Base-by-base conservation (phyloP, 2,797 vertebrate species). In the Arctocebus calabarensis region DNA sequence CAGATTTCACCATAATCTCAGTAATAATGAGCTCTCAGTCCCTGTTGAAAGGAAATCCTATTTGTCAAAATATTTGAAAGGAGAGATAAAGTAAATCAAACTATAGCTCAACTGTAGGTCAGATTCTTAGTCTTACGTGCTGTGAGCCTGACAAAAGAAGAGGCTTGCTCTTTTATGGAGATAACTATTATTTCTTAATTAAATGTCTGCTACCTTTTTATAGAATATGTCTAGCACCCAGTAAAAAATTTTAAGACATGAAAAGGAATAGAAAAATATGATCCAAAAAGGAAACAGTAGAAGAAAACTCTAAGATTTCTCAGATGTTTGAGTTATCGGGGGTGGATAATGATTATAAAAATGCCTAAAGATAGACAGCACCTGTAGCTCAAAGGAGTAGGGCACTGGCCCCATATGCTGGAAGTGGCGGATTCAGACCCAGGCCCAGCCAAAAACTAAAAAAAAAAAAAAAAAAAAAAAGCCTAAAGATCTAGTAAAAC, bases 261-360 rank as follows among this genome's bases (percentile, higher is more conserved):
- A 17, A 75, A 79, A 89, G 70, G 4, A 68, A 13, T 23, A 83
- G 32, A 75, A 91, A 88, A 79, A 10, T 45, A 59, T 79, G 59
- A 84, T 81, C 29, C 25, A 64, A 37, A 62, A 55, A 88, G n/a
- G 7, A 83, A 88, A 55, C 12, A 48, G 25, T 70, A 64, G n/a
- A 93, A 70, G 52, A n/a, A 84, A 83, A 92, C 7, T 82, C 27
- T 48, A 71, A 95, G 14, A 78, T 79, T 88, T 37, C 32, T 29
- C 27, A 73, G 29, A 57, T 87, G 14, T 92, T 90, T 40, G 32
- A 84, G 3, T 92, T 79, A 73, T 68, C 20, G 57, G 19, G 34
- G 14, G 7, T 68, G 70, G 27, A 61, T 87, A 59, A 52, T 14
- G 64, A 20, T n/a, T 40, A 81, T 88, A 81, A 88, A 92, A 79